Evolutionary conservation across 2,113 vertebrate genomes (phyloP), one percentile per base, ranked within the genome.

Genomic region (Heterotilapia buettikoferi): DNA sequence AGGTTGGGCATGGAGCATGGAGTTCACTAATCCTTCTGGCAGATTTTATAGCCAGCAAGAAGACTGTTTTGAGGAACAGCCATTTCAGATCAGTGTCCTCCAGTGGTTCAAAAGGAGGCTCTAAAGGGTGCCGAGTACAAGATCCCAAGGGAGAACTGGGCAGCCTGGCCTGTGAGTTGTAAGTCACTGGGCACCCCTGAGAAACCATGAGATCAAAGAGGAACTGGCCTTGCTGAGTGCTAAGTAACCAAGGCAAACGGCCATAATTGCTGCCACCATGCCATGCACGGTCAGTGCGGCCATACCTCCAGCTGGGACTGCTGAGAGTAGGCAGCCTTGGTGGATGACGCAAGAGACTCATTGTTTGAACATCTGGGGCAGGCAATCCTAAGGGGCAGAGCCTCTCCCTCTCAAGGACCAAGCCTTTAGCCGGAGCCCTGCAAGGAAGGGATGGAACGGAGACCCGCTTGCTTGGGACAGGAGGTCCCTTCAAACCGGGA

Each of bases 401-500:
- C 16, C 8, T 33, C 59, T 33, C 16, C 29, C 29, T 63, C 59
- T 33, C 16, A 63, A 19, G 59, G 3, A 63, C 29, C 59, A 63
- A 19, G 33, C 16, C 29, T 19, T 63, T 19, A 63, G 2, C 29
- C 8, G 0, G 59, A 33, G 3, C 16, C 29, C 29, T 63, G 59
- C 9, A 0, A 33, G 59, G 29, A 63, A 33, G 59, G 0, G 59
- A 63, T 63, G 16, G 29, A 61, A 61, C 2, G 0, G 57, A 33
- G 29, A 33, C 16, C 16, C 0, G 3, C 29, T 0, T 61, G 57
- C 29, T 9, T 61, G 33, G 59, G 9, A 63, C 29, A 63, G 59
- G 16, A 19, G 29, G 59, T 19, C 0, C 29, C 29, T 63, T 33
- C 59, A 63, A 63, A 63, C 16, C 0, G 5, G 29, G 29, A 19